A percentile compares a stretch with the other conserved stretches of the same genome.
Conservation (phyloP, 2,113 vertebrate genomes). For the Spilogale gracilis region DNA sequence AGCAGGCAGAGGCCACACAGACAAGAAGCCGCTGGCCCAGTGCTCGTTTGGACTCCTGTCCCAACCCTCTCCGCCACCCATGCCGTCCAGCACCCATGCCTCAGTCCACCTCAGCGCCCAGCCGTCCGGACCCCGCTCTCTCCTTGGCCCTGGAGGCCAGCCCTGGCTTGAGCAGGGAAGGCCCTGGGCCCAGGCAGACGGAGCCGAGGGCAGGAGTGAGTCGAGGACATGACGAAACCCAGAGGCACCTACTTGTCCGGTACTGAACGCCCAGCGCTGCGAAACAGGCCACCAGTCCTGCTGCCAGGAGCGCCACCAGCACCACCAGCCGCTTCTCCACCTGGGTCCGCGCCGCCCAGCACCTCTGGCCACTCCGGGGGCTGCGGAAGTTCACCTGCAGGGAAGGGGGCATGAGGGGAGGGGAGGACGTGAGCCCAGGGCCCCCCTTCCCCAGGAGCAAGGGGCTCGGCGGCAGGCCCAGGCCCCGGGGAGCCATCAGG, state of each 20-base stretch:
- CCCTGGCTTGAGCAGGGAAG: neutral
- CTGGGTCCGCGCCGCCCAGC: conserved; percentile 89
- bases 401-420: conserved; percentile 70
- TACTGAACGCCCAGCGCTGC: conserved; percentile 91
- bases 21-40: neutral
- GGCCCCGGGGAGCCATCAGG: conserved; percentile 64
- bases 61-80: neutral
- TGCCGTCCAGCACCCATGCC: rapidly evolving
- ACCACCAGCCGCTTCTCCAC: conserved; percentile 90
- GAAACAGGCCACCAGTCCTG: conserved; percentile 88
- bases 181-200: neutral
- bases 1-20: neutral
- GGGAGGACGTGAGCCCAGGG: neutral
- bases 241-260: conserved; percentile 90
- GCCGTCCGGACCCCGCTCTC: neutral
- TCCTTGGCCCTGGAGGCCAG: neutral
- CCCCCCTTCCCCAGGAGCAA: conserved; percentile 15
- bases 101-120: neutral
- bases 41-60: neutral
- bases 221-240: rapidly evolving
- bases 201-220: neutral
- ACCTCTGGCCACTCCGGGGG: conserved; percentile 79
- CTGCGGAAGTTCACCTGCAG: conserved; percentile 91
- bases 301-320: conserved; percentile 85
- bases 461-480: neutral